Evolutionary conservation across 1,140 invertebrate genomes (phyloP).

Genomic region (Camponotus vicinus): DNA sequence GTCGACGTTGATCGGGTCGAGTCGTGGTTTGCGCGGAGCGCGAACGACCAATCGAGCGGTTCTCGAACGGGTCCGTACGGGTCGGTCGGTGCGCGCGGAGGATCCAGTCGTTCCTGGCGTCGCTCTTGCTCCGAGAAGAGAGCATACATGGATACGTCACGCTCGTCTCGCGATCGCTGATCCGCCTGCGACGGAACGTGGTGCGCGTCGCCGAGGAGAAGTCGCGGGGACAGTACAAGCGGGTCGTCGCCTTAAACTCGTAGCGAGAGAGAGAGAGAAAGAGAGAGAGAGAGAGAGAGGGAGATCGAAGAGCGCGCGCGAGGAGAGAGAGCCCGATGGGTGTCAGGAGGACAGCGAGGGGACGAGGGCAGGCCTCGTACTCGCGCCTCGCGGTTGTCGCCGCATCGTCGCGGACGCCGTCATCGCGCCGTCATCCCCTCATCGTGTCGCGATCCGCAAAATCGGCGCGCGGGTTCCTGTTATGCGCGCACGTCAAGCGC

Average conservation of each 20-base stretch:
- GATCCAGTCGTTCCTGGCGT: too few species aligned
- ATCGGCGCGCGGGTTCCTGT: conserved; percentile 69
- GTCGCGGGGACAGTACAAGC: not conserved
- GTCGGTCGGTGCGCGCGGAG: conserved; percentile 37
- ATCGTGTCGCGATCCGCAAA: conserved; percentile 32
- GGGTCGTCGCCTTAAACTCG: not conserved
- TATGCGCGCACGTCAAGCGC: conserved; percentile 67
- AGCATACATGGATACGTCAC: not conserved
- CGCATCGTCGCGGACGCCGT: conserved; percentile 11
- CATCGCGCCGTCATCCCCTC: conserved; percentile 7
- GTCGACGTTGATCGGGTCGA: conserved; percentile 28
- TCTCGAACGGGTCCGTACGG: conserved; percentile 56
- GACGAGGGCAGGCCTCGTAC: conserved; percentile 57
- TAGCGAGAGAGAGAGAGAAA: not conserved
- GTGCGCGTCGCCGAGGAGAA: not conserved
- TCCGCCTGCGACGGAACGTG: not conserved
- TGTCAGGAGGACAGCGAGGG: conserved; percentile 79
- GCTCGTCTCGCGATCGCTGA: conserved; percentile 16
- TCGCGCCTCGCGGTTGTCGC: conserved; percentile 59
- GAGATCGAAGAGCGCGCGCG: conserved; percentile 70
- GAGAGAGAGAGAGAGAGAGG: not conserved
- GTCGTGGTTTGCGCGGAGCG: conserved; percentile 65
- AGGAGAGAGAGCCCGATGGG: conserved; percentile 82
- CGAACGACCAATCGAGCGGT: conserved; percentile 76
- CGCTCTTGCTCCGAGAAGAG: too few species aligned